Conservation (phyloP, 2,888 invertebrate species). For the Cryptocephalus primarius region DNA sequence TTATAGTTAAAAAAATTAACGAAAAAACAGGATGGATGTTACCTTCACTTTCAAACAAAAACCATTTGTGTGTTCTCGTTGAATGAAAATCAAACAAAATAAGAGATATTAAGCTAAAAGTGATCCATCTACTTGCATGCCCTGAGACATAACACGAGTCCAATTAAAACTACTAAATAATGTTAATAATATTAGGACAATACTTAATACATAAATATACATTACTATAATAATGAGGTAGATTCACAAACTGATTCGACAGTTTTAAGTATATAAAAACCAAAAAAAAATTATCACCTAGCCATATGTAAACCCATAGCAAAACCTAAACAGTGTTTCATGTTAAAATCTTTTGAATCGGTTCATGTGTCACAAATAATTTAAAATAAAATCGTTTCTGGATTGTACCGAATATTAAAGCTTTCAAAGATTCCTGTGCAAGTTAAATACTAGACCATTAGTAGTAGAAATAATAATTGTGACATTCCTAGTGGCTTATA, state of each 20-base stretch:
- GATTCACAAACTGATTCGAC: constrained; percentile 24
- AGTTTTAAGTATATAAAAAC: constrained; percentile 25
- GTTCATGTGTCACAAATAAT: too few relatives aligned
- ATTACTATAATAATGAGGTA: constrained; percentile 30
- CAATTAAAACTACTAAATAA: constrained; percentile 18
- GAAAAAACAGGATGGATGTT: constrained; percentile 11
- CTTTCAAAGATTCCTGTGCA: too few relatives aligned
- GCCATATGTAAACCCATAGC: too few relatives aligned
- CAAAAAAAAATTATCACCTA: constrained; percentile 9
- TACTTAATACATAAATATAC: constrained; percentile 17
- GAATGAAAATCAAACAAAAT: constrained; percentile 3
- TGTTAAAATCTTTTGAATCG: too few relatives aligned
- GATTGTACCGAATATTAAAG: too few relatives aligned
- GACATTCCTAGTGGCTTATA: too few relatives aligned
- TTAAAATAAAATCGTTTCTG: too few relatives aligned
- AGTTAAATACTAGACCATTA: too few relatives aligned
- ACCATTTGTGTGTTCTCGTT: constrained; percentile 3
- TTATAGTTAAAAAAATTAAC: constrained; percentile 24
- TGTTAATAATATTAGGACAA: constrained; percentile 25
- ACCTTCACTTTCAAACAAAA: neutral
- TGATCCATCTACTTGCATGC: constrained; percentile 21
- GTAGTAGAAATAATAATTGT: too few relatives aligned
- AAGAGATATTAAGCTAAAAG: constrained; percentile 1
- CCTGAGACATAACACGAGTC: constrained; percentile 27
- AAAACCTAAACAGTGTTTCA: too few relatives aligned